A percentile compares a stretch with the other conserved stretches of the same genome.
These are phyloP conservation scores for Regulus satrapa DNA, from an alignment of 2,113 vertebrate species.

Conservation along the genomic window DNA sequence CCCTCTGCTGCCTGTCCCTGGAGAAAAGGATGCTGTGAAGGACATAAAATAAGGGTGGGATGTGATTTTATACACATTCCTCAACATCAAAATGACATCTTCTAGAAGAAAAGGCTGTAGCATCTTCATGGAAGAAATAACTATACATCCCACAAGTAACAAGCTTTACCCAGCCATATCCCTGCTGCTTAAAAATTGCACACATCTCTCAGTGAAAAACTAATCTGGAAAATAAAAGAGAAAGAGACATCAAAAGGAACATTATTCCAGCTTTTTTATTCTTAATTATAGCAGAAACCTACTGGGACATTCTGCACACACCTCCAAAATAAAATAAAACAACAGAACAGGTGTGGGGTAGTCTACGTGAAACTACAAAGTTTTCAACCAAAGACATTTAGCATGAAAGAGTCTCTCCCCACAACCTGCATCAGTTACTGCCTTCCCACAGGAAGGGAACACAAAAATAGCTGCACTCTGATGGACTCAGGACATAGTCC, in stretches of 20 bases:
- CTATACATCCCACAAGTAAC: not conserved
- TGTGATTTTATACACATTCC: not conserved
- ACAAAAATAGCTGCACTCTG: not conserved
- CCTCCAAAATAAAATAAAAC: not conserved
- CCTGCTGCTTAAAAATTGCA: not conserved
- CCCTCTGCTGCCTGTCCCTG: not conserved
- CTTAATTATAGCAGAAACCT: not conserved
- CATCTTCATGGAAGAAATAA: not conserved
- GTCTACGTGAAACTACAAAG: not conserved
- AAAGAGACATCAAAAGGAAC: not conserved
- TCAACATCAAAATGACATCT: not conserved
- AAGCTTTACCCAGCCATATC: not conserved
- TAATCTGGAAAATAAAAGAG: not conserved
- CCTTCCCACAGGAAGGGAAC: not conserved
- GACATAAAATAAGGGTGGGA: not conserved
- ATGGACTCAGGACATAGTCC: not conserved
- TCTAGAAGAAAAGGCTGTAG: not conserved
- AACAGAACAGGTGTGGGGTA: rapidly evolving
- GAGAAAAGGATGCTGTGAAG: not conserved
- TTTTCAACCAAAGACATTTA: not conserved
- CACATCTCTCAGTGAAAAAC: not conserved
- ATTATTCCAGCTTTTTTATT: not conserved
- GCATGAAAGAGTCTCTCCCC: not conserved
- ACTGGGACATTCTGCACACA: not conserved
- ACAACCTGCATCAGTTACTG: not conserved